Conservation (phyloP, 2,113 vertebrate species). For the Psilopsiagon aurifrons region DNA sequence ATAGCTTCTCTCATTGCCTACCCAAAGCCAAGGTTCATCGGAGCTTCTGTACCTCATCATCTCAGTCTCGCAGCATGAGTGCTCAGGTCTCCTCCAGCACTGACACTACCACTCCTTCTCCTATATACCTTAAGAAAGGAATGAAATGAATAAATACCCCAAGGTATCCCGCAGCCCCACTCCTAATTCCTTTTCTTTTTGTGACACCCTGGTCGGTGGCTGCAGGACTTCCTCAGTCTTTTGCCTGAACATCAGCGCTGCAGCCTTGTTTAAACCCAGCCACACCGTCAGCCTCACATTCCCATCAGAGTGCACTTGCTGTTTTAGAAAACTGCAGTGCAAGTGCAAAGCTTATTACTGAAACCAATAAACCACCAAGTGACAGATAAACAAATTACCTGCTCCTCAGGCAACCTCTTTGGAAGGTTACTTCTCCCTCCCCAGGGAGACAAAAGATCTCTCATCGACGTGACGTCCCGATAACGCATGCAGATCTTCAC, state of each 20-base stretch:
- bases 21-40: background rate
- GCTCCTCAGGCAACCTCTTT: conserved; percentile 18
- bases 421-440: background rate
- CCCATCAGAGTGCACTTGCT: background rate
- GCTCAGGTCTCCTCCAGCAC: background rate
- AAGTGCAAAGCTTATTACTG: conserved; percentile 9
- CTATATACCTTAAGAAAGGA: background rate
- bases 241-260: background rate
- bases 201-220: background rate
- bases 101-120: background rate
- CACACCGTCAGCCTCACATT: background rate
- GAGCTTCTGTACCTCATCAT: rapidly evolving
- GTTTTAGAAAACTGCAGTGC: background rate
- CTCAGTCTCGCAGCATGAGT: rapidly evolving
- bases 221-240: background rate
- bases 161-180: background rate
- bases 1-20: background rate
- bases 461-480: background rate
- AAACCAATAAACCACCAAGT: conserved; percentile 14
- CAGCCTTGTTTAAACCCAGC: background rate
- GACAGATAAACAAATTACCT: conserved; percentile 32
- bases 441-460: background rate
- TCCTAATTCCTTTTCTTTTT: background rate
- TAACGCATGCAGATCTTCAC: background rate
- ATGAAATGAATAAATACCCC: background rate